Base-by-base conservation (phyloP, 1,140 invertebrate species). In the Aphaenogaster floridana region DNA sequence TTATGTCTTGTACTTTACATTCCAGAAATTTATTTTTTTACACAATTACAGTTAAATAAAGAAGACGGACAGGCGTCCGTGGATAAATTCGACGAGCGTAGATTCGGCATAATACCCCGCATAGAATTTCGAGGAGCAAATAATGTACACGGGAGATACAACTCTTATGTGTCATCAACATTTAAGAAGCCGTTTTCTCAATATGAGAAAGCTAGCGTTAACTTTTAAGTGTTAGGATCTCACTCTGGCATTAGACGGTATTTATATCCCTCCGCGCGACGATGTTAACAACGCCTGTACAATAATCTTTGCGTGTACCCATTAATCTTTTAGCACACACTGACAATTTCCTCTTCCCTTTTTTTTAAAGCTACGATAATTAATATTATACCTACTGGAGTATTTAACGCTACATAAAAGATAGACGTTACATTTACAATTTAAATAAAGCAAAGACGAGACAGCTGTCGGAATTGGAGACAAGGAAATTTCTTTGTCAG, bases 181-280 rank as follows among this genome's bases (percentile, higher is more conserved):
- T 86, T 88, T 68, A 90, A 88, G 81, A 79, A 72, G 9, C 39
- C 8, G 66, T 91, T 95, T 28, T 94, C 94, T 95, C 94, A 95
- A 95, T 95, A 95, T 95, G 94, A 95, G 94, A 95, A 95, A 94
- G 89, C 74, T 84, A 90, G 87, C 79, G 34, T 66, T 66, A 91
- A 91, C 69, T 50, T 80, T 89, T 78, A 86, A 86, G 61, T 72
- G 88, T 77, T 77, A 92, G 42, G 78, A 74, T 93, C 90, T 93
- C 92, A 93, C 89, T 92, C 92, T 90, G 74, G 28, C 77, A 89
- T 90, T 84, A 89, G 80, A 89, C 89, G 89, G 86, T 86, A 87
- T 85, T 92, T 88, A 59, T 88, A 69, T 89, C 83, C 87, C 76
- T 90, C 80, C 66, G 54, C 54, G 69, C 42, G 42, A n/a, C 45